Conservation (phyloP, 2,113 vertebrate species). For the Sclerurus mexicanus region DNA sequence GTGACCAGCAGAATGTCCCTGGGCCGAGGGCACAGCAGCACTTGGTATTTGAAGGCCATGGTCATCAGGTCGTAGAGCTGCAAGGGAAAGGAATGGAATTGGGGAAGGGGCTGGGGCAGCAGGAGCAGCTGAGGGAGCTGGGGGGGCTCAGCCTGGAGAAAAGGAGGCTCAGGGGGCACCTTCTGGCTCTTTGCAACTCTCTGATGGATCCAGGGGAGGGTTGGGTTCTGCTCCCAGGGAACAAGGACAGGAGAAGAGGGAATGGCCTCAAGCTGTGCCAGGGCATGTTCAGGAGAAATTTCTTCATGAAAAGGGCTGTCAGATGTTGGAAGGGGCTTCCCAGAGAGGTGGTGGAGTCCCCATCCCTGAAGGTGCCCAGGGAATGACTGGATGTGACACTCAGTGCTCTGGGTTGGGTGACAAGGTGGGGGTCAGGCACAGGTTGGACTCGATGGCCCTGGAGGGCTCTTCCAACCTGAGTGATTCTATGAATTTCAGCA, state of each 20-base stretch:
- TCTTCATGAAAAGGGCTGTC: neutral
- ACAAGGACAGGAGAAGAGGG: neutral
- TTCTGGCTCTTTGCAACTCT: neutral
- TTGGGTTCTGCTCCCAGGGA: neutral
- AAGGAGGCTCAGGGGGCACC: neutral
- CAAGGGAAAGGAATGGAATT: neutral
- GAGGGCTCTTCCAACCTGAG: neutral
- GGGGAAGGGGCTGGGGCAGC: neutral
- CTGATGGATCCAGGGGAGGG: neutral
- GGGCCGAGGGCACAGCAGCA: constrained; percentile 90
- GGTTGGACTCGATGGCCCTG: fast-evolving
- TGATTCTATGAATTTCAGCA: neutral
- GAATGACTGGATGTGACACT: fast-evolving
- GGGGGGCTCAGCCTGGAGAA: neutral
- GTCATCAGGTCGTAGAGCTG: constrained; percentile 99
- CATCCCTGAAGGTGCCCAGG: neutral
- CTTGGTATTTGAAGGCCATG: constrained; percentile 99
- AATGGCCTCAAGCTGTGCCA: neutral
- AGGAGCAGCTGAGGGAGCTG: neutral
- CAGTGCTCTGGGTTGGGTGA: neutral
- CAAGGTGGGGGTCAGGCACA: neutral
- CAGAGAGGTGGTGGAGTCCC: neutral
- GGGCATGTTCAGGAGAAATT: neutral
- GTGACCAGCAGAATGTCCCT: constrained; percentile 93
- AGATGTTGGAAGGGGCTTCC: neutral